Percentiles rank a stretch among this genome's conserved stretches.
Evolutionary conservation across 2,113 vertebrate genomes (phyloP).

Genomic region (Microcebus jonahi): DNA sequence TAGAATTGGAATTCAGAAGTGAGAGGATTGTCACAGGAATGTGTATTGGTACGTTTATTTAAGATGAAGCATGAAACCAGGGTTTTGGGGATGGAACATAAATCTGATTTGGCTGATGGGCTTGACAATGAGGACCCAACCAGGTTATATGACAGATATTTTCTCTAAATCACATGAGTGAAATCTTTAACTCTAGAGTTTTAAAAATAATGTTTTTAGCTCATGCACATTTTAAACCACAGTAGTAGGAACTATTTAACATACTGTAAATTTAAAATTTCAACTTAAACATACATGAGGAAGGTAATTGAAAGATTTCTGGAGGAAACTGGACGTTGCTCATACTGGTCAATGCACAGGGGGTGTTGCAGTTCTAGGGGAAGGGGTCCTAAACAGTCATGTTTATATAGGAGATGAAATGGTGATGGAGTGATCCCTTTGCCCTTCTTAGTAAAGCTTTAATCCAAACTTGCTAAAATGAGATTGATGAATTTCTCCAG

Average conservation of each 20-base stretch:
- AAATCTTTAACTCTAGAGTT: conserved; percentile 13
- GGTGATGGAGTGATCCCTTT: neutral
- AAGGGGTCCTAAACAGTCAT: neutral
- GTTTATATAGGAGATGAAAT: neutral
- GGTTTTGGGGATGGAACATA: neutral
- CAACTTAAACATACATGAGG: neutral
- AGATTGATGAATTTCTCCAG: neutral
- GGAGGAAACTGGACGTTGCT: neutral
- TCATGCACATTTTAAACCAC: neutral
- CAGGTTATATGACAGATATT: neutral
- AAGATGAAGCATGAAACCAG: conserved; percentile 29
- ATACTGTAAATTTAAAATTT: neutral
- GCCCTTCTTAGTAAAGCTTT: neutral
- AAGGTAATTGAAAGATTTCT: neutral
- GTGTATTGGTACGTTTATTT: neutral
- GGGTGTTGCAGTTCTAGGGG: neutral
- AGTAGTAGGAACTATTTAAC: neutral
- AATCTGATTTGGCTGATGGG: neutral
- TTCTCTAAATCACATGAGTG: neutral
- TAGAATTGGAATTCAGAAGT: neutral
- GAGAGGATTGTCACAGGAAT: neutral
- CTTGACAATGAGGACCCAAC: neutral
- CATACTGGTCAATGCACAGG: neutral
- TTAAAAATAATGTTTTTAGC: neutral
- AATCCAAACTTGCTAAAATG: neutral